These are phyloP conservation scores for Iselma pallidipennis DNA, from an alignment of 2,888 invertebrate genomes.

Conservation along the genomic window DNA sequence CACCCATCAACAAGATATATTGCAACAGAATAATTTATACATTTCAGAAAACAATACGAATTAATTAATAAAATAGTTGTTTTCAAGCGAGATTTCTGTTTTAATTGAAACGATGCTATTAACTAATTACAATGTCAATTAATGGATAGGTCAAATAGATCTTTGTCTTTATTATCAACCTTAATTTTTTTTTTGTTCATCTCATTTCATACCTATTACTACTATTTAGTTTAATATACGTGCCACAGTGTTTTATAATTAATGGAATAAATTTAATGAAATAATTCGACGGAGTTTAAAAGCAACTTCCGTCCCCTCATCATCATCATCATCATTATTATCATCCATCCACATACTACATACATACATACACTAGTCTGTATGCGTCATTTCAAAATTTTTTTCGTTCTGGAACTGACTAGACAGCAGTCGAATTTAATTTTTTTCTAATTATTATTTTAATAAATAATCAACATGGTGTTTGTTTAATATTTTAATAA, in stretches of 20 bases:
- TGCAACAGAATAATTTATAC: constrained; percentile 28
- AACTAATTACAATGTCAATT: background rate
- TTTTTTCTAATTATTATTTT: background rate
- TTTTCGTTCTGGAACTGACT: background rate
- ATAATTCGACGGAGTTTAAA: constrained; percentile 53
- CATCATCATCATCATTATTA: background rate
- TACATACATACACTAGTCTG: background rate
- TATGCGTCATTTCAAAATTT: constrained; percentile 14
- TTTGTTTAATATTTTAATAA: constrained; percentile 23
- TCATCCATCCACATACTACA: background rate
- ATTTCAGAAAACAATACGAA: constrained; percentile 33
- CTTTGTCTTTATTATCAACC: background rate
- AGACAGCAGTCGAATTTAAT: background rate
- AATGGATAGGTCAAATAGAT: background rate
- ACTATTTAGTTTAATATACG: constrained; percentile 2
- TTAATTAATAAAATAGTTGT: constrained; percentile 34
- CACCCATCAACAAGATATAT: background rate
- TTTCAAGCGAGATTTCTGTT: background rate
- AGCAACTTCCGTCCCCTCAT: constrained; percentile 46
- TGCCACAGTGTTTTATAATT: constrained; percentile 43
- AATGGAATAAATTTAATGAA: constrained; percentile 54
- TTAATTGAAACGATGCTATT: constrained; percentile 1
- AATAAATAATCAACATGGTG: constrained; percentile 14
- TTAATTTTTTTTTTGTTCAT: background rate
- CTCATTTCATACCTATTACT: background rate